Conservation (phyloP, 2,888 invertebrate species). For the Drosophila suboccidentalis region DNA sequence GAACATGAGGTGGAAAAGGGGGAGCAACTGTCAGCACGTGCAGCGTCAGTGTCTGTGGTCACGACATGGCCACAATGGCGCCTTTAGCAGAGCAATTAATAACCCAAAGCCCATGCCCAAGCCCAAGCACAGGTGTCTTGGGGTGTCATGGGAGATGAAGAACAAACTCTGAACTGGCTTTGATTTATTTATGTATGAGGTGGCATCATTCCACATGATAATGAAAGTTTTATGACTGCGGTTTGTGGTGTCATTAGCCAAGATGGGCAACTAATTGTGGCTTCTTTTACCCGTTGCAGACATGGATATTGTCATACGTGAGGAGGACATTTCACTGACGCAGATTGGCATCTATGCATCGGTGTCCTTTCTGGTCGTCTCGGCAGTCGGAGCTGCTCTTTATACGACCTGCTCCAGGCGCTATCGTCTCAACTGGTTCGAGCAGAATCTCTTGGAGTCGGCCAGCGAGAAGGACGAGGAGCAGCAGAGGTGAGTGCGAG, state of each 20-base stretch:
- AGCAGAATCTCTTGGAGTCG: constrained; percentile 87
- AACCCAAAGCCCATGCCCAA: constrained; percentile 45
- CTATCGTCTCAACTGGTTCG: constrained; percentile 88
- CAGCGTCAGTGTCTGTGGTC: constrained; percentile 28
- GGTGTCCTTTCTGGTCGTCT: constrained; percentile 86
- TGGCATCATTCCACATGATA: constrained; percentile 36
- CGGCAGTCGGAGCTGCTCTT: constrained; percentile 85
- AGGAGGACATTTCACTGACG: constrained; percentile 84
- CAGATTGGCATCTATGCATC: constrained; percentile 86
- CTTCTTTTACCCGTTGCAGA: constrained; percentile 1
- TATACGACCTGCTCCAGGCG: constrained; percentile 87
- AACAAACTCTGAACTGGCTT: constrained; percentile 9
- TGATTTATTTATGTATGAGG: constrained; percentile 77
- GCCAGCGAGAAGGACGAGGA: constrained; percentile 85
- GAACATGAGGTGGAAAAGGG: constrained; percentile 4
- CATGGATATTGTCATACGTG: constrained; percentile 85
- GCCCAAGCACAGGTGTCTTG: neutral
- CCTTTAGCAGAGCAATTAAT: constrained; percentile 74
- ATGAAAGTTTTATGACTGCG: constrained; percentile 71
- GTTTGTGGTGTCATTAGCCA: constrained; percentile 58
- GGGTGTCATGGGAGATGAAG: neutral
- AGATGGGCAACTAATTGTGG: constrained; percentile 41
- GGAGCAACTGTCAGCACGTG: constrained; percentile 50
- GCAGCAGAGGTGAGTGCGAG: constrained; percentile 83
- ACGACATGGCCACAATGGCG: constrained; percentile 39